phyloP scores from a whole-genome alignment of 2,888 invertebrate species.

The Liodrosophila aerea region DNA sequence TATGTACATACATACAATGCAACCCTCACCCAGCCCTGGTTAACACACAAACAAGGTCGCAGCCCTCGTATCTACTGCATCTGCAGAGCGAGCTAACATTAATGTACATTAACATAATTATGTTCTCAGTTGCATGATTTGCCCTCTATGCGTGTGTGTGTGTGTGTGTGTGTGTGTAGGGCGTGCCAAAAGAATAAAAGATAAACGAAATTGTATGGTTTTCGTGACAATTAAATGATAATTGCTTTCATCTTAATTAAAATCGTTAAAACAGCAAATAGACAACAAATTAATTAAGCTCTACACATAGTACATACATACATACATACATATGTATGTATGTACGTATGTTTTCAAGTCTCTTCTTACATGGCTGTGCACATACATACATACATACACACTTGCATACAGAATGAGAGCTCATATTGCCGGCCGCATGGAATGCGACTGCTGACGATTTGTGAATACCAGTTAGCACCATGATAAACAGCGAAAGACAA shows the following conservation, averaged over 20 bases:
- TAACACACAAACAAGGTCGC: conserved; percentile 31
- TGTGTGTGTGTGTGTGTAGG: neutral
- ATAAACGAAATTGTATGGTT: neutral
- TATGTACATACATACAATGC: conserved; percentile 6
- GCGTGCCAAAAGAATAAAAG: conserved; percentile 1
- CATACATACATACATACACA: too few relatives aligned
- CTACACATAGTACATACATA: neutral
- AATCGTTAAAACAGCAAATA: conserved; percentile 14
- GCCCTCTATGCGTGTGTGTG: neutral
- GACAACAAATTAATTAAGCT: conserved; percentile 20
- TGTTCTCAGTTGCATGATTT: neutral
- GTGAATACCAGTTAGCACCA: conserved; percentile 32
- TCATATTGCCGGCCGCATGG: conserved; percentile 18
- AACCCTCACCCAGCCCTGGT: conserved; percentile 4
- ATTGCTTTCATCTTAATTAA: conserved; percentile 23
- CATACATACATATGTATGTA: conserved; percentile 5
- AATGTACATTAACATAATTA: neutral
- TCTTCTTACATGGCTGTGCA: too few relatives aligned
- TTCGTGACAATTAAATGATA: conserved; percentile 15
- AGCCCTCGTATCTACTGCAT: conserved; percentile 8
- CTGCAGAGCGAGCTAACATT: neutral
- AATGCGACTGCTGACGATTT: conserved; percentile 44
- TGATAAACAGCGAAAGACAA: too few relatives aligned
- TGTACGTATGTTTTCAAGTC: neutral
- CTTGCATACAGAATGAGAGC: too few relatives aligned